Evolutionary conservation across 2,113 vertebrate genomes (phyloP).

Genomic region (Oreochromis spilurus): DNA sequence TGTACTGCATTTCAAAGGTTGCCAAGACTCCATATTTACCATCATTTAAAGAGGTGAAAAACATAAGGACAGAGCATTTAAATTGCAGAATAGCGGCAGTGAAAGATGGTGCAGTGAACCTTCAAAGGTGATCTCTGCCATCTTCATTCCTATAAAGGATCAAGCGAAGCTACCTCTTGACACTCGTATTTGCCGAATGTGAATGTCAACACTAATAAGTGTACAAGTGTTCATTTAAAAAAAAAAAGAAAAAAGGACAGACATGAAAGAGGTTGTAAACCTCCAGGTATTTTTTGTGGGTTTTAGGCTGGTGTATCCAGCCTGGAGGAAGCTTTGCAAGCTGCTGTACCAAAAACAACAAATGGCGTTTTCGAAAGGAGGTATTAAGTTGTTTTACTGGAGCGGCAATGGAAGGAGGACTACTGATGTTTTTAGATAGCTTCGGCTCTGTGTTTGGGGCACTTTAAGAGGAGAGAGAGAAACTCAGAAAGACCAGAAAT

Average conservation of each 20-base stretch:
- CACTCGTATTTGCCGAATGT: not conserved
- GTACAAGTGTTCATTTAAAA: not conserved
- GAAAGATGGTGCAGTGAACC: not conserved
- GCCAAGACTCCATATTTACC: not conserved
- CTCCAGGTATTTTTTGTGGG: conserved; percentile 6
- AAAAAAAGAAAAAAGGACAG: not conserved
- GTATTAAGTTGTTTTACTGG: conserved; percentile 1
- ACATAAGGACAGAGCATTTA: not conserved
- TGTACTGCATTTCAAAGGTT: not conserved
- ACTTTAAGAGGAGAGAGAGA: not conserved
- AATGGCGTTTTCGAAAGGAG: not conserved
- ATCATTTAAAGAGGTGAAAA: not conserved
- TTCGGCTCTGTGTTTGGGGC: not conserved
- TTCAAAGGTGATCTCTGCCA: conserved; percentile 2
- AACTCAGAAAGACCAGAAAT: not conserved
- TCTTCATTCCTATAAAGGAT: conserved; percentile 17
- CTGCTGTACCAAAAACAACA: not conserved
- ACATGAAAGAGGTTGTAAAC: conserved; percentile 25
- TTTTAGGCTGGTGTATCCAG: not conserved
- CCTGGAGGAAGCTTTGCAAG: not conserved
- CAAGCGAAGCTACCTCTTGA: conserved; percentile 17
- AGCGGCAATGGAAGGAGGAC: not conserved
- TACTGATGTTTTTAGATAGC: not conserved
- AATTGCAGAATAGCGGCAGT: not conserved
- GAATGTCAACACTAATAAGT: not conserved